Percentiles rank a stretch among this genome's conserved stretches.
Conservation (phyloP, 2,797 vertebrate species). For the Ciconia nigra region DNA sequence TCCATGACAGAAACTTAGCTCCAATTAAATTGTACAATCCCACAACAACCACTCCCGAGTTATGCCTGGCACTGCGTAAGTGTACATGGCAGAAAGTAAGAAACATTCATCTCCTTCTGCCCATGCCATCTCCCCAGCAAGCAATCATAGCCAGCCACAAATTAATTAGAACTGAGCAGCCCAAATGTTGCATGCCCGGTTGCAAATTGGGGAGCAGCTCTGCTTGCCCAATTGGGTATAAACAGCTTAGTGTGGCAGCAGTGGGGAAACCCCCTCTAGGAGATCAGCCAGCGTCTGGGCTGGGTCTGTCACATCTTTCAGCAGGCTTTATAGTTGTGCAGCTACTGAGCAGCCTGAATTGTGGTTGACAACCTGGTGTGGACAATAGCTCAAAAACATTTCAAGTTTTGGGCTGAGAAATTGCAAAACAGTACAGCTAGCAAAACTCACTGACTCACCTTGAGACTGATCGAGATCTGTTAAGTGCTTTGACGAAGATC, state of each 20-base stretch:
- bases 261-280: neutral
- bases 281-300: fast-evolving
- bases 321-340: neutral
- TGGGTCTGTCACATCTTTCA: neutral
- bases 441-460: conserved; percentile 75
- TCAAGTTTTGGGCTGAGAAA: neutral
- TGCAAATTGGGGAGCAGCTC: neutral
- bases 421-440: neutral
- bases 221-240: neutral
- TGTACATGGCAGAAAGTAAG: neutral
- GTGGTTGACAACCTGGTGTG: neutral
- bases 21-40: neutral
- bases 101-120: neutral
- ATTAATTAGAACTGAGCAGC: neutral
- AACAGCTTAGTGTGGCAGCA: neutral
- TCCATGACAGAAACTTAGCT: neutral
- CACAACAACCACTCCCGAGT: neutral
- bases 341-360: neutral
- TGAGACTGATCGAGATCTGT: conserved; percentile 84
- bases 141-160: neutral
- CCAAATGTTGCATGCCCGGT: fast-evolving
- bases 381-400: neutral
- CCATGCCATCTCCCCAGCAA: neutral
- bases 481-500: conserved; percentile 93
- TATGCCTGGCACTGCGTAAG: fast-evolving